Evolutionary conservation across 2,797 vertebrate genomes (phyloP), one percentile per base, ranked within the genome.

Genomic region (Chloroceryle amazona): DNA sequence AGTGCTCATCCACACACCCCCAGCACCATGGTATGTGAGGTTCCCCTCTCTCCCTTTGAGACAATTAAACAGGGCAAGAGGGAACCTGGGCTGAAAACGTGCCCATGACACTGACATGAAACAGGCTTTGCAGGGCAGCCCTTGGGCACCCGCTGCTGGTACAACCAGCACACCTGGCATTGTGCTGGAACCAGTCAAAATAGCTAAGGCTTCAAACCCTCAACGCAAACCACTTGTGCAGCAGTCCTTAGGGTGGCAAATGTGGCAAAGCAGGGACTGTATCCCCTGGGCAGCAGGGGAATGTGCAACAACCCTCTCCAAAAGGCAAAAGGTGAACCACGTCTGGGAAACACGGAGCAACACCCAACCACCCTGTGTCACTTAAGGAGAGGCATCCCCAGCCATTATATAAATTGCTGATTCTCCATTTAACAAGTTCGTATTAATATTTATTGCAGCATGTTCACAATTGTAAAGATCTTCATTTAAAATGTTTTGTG

Each of bases 391-490:
- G 93, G 81, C 94, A 52, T 96, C 90, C 95, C 87, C 78, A 84
- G 94, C 95, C 72, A 86, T 97, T 94, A 70, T 78, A 92, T 86
- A 75, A 74, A 92, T 88, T 49, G 94, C 72, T 94, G 93, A 51
- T 89, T 97, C 91, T 17, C 89, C 79, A 83, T 95, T 82, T 94
- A 97, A 96, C 89, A 75, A 89, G 94, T 57, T 49, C 94, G 23
- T 93, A 97, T 98, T 97, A 97, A 97, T 98, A 97, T 97, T 97
- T 98, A 98, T 97, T 88, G 91, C 94, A 51, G 86, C 90, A 92
- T 96, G 92, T 91, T 97, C 96, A 87, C 94, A 96, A 97, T 96
- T 96, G 97, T 97, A 90, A 83, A 96, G 91, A 96, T 93, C 90
- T 95, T 97, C 78, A 95, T 93, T 97, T 97, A 96, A 97, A 97